Percentiles rank a stretch among this genome's conserved stretches.
These are phyloP conservation scores for Drosophila tsacasi DNA, from an alignment of 1,140 invertebrate species.

Conservation along the genomic window DNA sequence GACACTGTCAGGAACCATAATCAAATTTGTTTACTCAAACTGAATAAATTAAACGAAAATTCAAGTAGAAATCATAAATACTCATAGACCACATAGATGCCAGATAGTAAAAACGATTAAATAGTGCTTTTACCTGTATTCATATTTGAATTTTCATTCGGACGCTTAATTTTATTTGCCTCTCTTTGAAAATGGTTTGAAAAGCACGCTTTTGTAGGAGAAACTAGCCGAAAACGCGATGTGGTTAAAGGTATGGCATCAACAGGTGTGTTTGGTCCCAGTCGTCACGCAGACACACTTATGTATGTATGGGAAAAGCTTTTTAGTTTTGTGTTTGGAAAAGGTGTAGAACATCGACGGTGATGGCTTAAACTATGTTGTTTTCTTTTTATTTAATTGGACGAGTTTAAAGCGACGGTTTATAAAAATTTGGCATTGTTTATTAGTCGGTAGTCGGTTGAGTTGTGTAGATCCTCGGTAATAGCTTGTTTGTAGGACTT, in stretches of 20 bases:
- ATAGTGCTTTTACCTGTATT: slow-evolving; percentile 66
- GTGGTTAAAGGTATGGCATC: slow-evolving; percentile 53
- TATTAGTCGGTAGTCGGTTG: slow-evolving; percentile 24
- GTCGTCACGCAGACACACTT: slow-evolving; percentile 23
- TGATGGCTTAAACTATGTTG: slow-evolving; percentile 24
- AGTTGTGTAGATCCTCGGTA: slow-evolving; percentile 15
- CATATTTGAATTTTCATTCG: slow-evolving; percentile 78
- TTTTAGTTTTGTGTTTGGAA: slow-evolving; percentile 37
- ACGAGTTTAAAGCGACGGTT: slow-evolving; percentile 51
- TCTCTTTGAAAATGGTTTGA: slow-evolving; percentile 44
- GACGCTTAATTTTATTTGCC: slow-evolving; percentile 51
- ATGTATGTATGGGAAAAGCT: slow-evolving; percentile 37
- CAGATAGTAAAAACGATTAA: background rate
- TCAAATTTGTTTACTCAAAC: background rate
- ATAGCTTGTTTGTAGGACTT: background rate
- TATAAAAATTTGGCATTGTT: slow-evolving; percentile 65
- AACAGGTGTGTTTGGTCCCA: slow-evolving; percentile 75
- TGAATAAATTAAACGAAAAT: background rate
- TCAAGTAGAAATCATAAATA: background rate
- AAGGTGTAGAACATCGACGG: slow-evolving; percentile 39
- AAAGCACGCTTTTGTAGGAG: slow-evolving; percentile 15
- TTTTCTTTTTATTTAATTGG: slow-evolving; percentile 33
- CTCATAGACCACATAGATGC: slow-evolving; percentile 1
- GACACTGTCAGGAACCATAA: background rate
- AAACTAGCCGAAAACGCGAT: slow-evolving; percentile 24